Conservation (phyloP, 1,140 invertebrate genomes). For the Uloborus diversus region DNA sequence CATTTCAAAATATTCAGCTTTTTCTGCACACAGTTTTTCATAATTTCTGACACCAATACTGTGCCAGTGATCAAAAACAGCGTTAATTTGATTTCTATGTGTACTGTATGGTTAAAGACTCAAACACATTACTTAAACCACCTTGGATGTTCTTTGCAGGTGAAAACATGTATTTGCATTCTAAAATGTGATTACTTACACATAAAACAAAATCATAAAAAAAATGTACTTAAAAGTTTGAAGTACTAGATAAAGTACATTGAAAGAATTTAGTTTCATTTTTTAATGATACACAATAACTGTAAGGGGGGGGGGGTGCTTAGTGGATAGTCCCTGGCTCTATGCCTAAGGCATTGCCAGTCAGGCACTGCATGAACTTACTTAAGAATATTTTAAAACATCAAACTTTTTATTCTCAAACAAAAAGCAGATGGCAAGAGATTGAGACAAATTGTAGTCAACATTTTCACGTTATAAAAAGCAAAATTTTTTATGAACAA, state of each 20-base stretch:
- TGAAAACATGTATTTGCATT: not conserved
- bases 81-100: not conserved
- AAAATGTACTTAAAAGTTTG: not conserved
- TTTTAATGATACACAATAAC: too few species aligned
- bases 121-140: not conserved
- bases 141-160: not conserved
- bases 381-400: too few species aligned
- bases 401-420: too few species aligned
- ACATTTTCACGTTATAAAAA: too few species aligned
- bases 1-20: not conserved
- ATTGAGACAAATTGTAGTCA: too few species aligned
- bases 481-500: too few species aligned
- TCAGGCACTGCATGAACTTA: too few species aligned
- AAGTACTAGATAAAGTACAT: not conserved
- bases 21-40: conserved; percentile 14
- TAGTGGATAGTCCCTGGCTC: too few species aligned
- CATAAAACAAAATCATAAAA: not conserved
- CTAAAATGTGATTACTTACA: not conserved
- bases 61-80: conserved; percentile 29
- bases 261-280: too few species aligned
- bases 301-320: too few species aligned
- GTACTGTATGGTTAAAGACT: conserved; percentile 10
- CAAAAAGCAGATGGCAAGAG: too few species aligned
- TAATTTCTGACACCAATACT: conserved; percentile 3
- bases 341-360: too few species aligned